These are phyloP conservation scores for Phenganax stokvisi DNA, from an alignment of 92 coral and sea anemone genomes.

Conservation along the genomic window DNA sequence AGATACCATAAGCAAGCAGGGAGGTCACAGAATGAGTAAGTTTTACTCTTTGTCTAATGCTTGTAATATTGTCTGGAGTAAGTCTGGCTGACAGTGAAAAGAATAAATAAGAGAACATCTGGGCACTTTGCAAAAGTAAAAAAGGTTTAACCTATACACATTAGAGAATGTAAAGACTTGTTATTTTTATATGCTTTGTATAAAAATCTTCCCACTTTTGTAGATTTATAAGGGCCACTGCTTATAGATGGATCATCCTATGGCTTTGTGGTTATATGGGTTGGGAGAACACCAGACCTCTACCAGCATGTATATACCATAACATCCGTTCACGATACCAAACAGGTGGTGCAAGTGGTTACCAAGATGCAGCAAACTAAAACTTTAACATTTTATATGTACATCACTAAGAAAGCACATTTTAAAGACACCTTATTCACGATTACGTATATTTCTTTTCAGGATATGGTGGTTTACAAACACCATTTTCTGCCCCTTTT, in stretches of 20 bases:
- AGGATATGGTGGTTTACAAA: neutral
- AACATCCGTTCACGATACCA: neutral
- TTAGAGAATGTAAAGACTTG: neutral
- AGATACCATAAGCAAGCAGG: neutral
- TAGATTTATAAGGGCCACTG: conserved; percentile 18
- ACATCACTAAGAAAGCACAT: neutral
- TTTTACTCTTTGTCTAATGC: neutral
- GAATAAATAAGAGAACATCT: too few relatives aligned
- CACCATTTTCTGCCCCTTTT: neutral
- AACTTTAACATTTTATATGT: neutral
- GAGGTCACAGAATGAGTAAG: conserved; percentile 10
- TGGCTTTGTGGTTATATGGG: conserved; percentile 23
- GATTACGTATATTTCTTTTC: neutral
- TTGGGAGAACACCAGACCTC: conserved; percentile 21
- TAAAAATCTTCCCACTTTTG: too few relatives aligned
- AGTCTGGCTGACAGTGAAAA: too few relatives aligned
- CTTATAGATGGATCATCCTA: conserved; percentile 14
- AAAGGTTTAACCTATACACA: neutral
- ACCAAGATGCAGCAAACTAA: conserved; percentile 2
- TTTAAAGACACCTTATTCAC: neutral
- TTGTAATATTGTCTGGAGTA: neutral
- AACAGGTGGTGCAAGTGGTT: conserved; percentile 2
- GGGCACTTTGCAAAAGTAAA: neutral
- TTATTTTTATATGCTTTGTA: neutral
- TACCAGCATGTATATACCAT: neutral